Percentiles rank a stretch among this genome's conserved stretches.
Evolutionary conservation across 2,888 invertebrate species (phyloP).

Genomic region (Aphidius colemani): DNA sequence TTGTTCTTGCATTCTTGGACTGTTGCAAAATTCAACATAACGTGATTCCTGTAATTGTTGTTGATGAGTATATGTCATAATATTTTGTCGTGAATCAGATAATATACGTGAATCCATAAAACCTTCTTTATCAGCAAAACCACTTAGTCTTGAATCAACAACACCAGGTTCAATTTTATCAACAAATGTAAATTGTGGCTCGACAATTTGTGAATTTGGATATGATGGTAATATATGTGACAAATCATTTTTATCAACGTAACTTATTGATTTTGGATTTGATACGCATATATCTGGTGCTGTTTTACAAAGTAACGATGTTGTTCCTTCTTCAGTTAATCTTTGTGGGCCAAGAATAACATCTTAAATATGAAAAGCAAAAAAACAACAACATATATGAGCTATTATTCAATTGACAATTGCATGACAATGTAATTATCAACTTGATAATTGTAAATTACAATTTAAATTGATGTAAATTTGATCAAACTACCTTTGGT

Average conservation of each 20-base stretch:
- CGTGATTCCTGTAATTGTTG: constrained; percentile 46
- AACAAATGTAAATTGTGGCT: constrained; percentile 48
- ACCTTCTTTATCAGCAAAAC: constrained; percentile 56
- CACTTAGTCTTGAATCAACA: constrained; percentile 54
- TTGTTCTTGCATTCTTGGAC: constrained; percentile 12
- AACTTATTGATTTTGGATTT: constrained; percentile 58
- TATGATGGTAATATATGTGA: constrained; percentile 56
- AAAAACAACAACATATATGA: neutral
- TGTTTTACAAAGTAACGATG: constrained; percentile 55
- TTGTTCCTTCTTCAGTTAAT: constrained; percentile 52
- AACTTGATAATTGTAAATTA: too few relatives aligned
- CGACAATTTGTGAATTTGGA: constrained; percentile 46
- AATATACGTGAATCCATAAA: constrained; percentile 56
- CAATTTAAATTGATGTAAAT: neutral
- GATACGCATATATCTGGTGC: constrained; percentile 58
- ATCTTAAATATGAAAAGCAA: constrained; percentile 23
- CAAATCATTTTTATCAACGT: constrained; percentile 56
- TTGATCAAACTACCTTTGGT: constrained; percentile 52
- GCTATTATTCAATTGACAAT: neutral
- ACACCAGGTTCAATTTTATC: constrained; percentile 52
- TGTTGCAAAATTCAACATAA: constrained; percentile 44
- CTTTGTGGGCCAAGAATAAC: constrained; percentile 47
- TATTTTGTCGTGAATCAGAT: constrained; percentile 55
- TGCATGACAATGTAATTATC: too few relatives aligned
- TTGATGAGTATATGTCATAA: constrained; percentile 49